These are phyloP conservation scores for Drosophila ananassae DNA, from an alignment of 1,140 invertebrate genomes.

Conservation along the genomic window DNA sequence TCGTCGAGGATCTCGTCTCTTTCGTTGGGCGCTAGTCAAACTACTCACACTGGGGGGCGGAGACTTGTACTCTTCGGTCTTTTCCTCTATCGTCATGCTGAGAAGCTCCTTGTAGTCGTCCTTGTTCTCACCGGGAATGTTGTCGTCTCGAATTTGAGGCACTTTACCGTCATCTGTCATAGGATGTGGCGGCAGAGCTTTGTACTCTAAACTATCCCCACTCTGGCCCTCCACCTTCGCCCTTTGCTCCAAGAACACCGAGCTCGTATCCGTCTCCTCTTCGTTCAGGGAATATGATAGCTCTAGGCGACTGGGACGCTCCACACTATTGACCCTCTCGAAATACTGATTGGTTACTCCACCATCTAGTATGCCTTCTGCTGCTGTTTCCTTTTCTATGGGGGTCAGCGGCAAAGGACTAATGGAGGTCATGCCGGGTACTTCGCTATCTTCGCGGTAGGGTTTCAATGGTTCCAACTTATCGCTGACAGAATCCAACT, in stretches of 20 bases:
- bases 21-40: slow-evolving; percentile 44
- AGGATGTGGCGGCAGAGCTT: slow-evolving; percentile 2
- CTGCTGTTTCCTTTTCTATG: slow-evolving; percentile 6
- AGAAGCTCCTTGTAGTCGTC: slow-evolving; percentile 69
- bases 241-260: slow-evolving; percentile 20
- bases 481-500: slow-evolving; percentile 28
- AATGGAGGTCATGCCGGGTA: slow-evolving; percentile 29
- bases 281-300: slow-evolving; percentile 71
- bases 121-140: slow-evolving; percentile 73
- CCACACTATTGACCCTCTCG: slow-evolving; percentile 78
- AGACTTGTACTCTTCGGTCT: background rate
- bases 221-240: slow-evolving; percentile 45
- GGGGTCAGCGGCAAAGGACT: slow-evolving; percentile 21
- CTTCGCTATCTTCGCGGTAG: slow-evolving; percentile 18
- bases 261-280: slow-evolving; percentile 54
- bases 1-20: slow-evolving; percentile 69
- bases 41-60: slow-evolving; percentile 14
- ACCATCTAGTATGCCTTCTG: slow-evolving; percentile 19
- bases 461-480: slow-evolving; percentile 45
- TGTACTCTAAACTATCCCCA: slow-evolving; percentile 7
- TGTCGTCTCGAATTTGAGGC: slow-evolving; percentile 56
- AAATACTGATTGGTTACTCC: slow-evolving; percentile 84
- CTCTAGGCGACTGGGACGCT: slow-evolving; percentile 71
- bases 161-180: slow-evolving; percentile 11
- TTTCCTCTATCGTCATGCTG: slow-evolving; percentile 69